Evolutionary conservation across 1,140 invertebrate genomes (phyloP).

Genomic region (Temnothorax nylanderi): DNA sequence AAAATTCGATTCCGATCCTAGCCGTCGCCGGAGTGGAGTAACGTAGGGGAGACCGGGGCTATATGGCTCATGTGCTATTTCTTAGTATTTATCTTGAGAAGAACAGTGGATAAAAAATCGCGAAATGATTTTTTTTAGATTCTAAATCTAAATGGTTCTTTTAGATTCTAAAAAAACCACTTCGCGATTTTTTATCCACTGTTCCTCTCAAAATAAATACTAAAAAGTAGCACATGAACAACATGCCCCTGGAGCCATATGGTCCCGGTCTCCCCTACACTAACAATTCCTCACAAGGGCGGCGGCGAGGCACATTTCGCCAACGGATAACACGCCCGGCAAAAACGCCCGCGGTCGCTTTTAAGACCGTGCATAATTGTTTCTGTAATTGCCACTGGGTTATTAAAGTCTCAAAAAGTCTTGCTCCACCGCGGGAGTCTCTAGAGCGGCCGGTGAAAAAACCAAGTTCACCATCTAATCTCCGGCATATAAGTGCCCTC

Average conservation of each 20-base stretch:
- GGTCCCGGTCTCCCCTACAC: not conserved
- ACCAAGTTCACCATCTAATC: slow-evolving; percentile 15
- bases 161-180: no score
- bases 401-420: slow-evolving; percentile 56
- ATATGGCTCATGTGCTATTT: no score
- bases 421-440: not conserved
- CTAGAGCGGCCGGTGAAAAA: not conserved
- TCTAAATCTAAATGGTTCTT: no score
- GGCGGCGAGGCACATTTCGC: not conserved
- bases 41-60: not conserved
- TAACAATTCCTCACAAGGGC: not conserved
- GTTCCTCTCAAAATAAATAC: no score
- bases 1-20: slow-evolving; percentile 49
- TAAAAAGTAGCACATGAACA: no score
- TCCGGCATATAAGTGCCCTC: slow-evolving; percentile 10
- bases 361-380: slow-evolving; percentile 71
- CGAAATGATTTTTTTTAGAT: no score
- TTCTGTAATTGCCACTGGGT: slow-evolving; percentile 58
- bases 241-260: no score
- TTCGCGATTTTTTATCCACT: no score
- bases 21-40: not conserved
- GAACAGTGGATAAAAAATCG: no score
- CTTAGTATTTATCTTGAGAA: no score
- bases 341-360: slow-evolving; percentile 45
- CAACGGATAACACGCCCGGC: slow-evolving; percentile 15